Evolutionary conservation across 2,888 invertebrate species (phyloP), one percentile per base, ranked within the genome.

Genomic region (Oligia fasciuncula): DNA sequence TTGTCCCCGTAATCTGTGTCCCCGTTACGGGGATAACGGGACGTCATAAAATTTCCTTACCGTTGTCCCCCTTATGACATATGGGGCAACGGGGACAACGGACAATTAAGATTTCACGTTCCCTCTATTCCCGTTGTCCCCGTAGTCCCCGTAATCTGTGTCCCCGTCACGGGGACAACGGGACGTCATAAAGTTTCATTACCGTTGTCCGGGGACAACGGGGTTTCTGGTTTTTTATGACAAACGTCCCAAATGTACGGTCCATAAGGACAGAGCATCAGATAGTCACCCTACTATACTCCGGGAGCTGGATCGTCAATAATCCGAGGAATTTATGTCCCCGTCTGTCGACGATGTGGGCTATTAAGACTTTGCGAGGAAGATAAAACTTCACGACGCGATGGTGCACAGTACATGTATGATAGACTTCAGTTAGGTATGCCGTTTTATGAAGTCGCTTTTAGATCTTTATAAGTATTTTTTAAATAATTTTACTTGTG

Each of bases 251-350:
- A 70, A 79, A 79, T 79, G 69, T 67, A 67, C 54, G 19, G 40
- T 57, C 69, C 73, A 40, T 74, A 77, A 60, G 63, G 57, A 75
- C 69, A 70, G 43, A 51, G 43, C 70, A 75, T 79, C 76, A 85
- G 81, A 79, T 79, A 82, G 73, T 70, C 80, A 77, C 80, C 57
- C 77, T 81, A 84, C 76, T 40, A 40, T 62, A 29, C 84, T 83
- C 46, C 43, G 54, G 69, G 67, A 77, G 76, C 73, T 76, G 79
- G 82, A 89, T 90, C 83, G 82, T 84, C 86, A 86, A 88, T 88
- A 89, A 88, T 83, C 78, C 73, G 60, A 74, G 68, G 85, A 89
- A 88, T 89, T 90, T 88, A 89, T 86, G 84, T 83, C 73, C 65
- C 63, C 81, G 75, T 70, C 73, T 81, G 80, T 75, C 80, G 77